Base-by-base conservation (phyloP, 2,797 vertebrate genomes). In the Sebastes hubbsi region DNA sequence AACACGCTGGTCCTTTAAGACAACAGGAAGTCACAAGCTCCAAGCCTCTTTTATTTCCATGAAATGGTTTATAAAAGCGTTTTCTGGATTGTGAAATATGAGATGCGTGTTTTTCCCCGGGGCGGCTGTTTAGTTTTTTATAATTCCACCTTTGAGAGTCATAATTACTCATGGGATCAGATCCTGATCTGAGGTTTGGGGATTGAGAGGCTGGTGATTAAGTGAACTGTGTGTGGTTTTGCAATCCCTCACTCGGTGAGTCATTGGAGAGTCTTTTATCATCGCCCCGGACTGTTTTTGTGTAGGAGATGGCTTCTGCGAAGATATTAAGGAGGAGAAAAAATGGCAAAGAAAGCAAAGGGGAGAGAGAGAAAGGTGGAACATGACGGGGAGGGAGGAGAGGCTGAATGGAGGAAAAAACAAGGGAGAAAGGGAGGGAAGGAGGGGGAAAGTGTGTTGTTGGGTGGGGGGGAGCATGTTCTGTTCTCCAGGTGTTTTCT, bases 401-500 rank as follows among this genome's bases (percentile, higher is more conserved):
- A 8, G 76, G 12, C 16, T 42, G 25, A 61, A 38, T 2, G 10
- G 36, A 32, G 46, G 49, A 56, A 11, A 34, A 34, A 75, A 55
- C 14, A 20, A 14, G 16, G 46, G 22, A 58, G 27, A 56, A 69
- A 63, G 49, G 59, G 70, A 34, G 56, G 30, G 14, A 2, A 27
- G 32, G 24, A 20, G 63, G 67, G 36, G 79, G 83, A 62, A 61
- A 63, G 58, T 77, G 71, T 75, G 84, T 56, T 65, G 49, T 59
- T 34, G n/a, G 55, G 67, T 75, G 36, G 14, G 49, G 70, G 58
- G 62, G 49, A 11, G 75, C 72, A 81, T 84, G 90, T 92, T 93
- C 86, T 90, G 86, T 82, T 91, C 86, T 80, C 94, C 93, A 94
- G 93, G 93, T 94, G 93, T 94, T 94, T 94, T 89, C 87, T 78